Evolutionary conservation across 2,888 invertebrate species (phyloP).

Genomic region (Eledone cirrhosa): DNA sequence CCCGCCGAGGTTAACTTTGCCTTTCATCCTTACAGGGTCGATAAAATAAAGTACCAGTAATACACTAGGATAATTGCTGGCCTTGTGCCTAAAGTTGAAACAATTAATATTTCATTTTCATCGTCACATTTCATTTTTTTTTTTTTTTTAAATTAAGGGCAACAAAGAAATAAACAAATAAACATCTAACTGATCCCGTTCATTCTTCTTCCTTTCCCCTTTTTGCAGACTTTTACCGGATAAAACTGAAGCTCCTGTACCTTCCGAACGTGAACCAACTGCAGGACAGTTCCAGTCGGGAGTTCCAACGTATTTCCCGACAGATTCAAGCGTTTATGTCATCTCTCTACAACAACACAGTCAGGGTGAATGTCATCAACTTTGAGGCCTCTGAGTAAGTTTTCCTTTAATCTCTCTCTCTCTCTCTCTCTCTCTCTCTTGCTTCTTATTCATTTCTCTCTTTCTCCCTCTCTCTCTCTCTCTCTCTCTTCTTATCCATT

Average conservation of each 20-base stretch:
- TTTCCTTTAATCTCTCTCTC: not conserved
- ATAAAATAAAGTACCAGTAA: no score
- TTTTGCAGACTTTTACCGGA: constrained; percentile 17
- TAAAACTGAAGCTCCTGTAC: not conserved
- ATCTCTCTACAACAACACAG: not conserved
- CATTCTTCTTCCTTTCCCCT: not conserved
- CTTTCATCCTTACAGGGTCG: no score
- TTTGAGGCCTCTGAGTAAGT: not conserved
- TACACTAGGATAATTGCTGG: no score
- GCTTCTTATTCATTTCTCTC: not conserved
- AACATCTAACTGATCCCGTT: no score
- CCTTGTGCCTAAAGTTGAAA: no score
- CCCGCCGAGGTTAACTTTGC: no score
- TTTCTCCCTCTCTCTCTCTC: no score
- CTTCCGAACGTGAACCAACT: not conserved
- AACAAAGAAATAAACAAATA: no score
- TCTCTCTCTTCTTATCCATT: not conserved
- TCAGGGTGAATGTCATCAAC: not conserved
- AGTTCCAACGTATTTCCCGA: not conserved
- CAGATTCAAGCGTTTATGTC: not conserved
- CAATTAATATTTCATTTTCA: no score
- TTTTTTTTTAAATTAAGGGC: no score
- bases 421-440: no score
- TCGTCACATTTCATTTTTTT: no score
- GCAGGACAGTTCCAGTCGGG: not conserved